Base-by-base conservation (phyloP, 2,113 vertebrate species). In the Rostratula benghalensis region DNA sequence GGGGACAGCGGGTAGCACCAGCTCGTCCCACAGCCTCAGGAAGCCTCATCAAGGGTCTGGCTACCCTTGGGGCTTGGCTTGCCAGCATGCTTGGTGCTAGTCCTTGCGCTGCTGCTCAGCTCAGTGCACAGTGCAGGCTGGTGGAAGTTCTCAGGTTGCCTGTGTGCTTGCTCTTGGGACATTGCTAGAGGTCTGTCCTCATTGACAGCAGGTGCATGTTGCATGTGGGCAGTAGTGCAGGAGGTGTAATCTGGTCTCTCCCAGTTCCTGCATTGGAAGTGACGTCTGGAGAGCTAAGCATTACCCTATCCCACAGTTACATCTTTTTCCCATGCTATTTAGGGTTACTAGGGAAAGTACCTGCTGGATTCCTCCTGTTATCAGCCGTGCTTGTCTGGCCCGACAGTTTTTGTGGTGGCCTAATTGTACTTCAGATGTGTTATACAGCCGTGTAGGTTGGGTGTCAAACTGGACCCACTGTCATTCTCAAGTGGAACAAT, bases 401-500 rank as follows among this genome's bases (percentile, higher is more conserved):
- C 3, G 4, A 56, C 33, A 33, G 20, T 35, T 90, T 74, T 70
- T 57, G n/a, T 75, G 50, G 41, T 69, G 41, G 23, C 13, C 17
- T 54, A 20, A 13, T 74, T 35, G 30, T 63, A 20, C 25, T 90
- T 86, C 24, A 13, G 4, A 1, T 85, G 70, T 77, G 69, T 51
- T 54, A 39, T 0, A 27, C 35, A 77, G 71, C 79, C 41, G 6
- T 39, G 57, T 30, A 78, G 65, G 48, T 10, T 25, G 85, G 31
- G 71, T 78, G 43, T 93, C 9, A 4, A 74, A 41, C 48, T 50
- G 88, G 91, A 89, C 48, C 45, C 27, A 41, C 2, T 94, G 73
- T 50, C 71, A 46, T 95, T 91, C 84, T 90, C 76, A 79, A 90
- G 83, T 73, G 73, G 82, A 95, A 86, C 81, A 94, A 89, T 87